A percentile compares a stretch with the other conserved stretches of the same genome.
Conservation (phyloP, 2,797 vertebrate species). For the Helostoma temminkii region DNA sequence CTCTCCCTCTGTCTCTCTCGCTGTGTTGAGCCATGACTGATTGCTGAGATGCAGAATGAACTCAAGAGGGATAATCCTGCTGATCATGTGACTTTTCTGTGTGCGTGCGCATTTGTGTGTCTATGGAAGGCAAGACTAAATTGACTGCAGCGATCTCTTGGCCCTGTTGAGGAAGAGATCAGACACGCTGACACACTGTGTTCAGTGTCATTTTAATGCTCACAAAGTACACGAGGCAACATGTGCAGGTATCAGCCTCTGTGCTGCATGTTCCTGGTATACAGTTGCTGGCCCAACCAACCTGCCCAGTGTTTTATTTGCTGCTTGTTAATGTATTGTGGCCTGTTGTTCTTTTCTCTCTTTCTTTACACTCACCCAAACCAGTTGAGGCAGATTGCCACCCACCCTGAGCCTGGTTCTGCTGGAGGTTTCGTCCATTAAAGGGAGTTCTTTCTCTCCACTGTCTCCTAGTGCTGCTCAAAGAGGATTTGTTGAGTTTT, state of each 20-base stretch:
- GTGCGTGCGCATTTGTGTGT: conserved; percentile 15
- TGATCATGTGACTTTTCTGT: conserved; percentile 67
- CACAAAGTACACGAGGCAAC: background rate
- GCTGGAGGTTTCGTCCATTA: no score
- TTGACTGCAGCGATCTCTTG: conserved; percentile 33
- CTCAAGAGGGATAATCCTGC: conserved; percentile 70
- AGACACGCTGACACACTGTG: conserved; percentile 6
- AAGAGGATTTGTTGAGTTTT: no score
- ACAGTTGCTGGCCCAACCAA: no score
- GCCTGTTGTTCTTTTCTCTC: no score
- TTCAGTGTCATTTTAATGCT: background rate
- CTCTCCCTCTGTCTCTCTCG: conserved; percentile 38
- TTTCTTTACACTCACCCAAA: no score
- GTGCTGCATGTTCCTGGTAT: no score
- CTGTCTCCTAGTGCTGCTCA: no score
- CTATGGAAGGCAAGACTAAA: conserved; percentile 36
- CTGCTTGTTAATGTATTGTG: no score
- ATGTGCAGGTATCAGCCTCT: background rate
- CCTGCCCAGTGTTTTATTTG: no score
- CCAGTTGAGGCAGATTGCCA: no score
- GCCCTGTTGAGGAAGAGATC: conserved; percentile 20
- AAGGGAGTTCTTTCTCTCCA: no score
- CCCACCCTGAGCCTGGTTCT: no score
- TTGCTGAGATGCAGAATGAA: conserved; percentile 70
- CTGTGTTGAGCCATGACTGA: conserved; percentile 66